Percentiles rank a stretch among this genome's conserved stretches.
Conservation (phyloP, 2,797 vertebrate genomes). For the Trematomus bernacchii region DNA sequence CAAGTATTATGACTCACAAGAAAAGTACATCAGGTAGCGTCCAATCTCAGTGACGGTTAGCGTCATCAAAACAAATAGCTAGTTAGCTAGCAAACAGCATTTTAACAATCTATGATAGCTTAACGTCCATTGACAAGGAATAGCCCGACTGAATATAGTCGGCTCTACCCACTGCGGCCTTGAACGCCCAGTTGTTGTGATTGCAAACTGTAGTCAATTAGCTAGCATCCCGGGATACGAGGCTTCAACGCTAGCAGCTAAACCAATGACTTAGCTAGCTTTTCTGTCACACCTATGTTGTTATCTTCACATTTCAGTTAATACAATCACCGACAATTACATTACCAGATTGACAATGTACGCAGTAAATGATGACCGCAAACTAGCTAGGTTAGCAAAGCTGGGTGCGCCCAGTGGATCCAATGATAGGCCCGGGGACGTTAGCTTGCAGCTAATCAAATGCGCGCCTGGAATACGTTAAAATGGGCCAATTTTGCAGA, state of each 20-base stretch:
- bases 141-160: not conserved
- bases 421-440: slow-evolving; percentile 48
- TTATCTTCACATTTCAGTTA: not conserved
- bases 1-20: not conserved
- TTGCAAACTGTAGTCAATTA: not conserved
- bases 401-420: slow-evolving; percentile 64
- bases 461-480: not conserved
- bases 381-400: not conserved
- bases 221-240: slow-evolving; percentile 16
- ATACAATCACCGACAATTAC: fast-evolving
- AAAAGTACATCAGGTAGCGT: too few relatives aligned
- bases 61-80: not conserved
- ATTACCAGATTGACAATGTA: fast-evolving
- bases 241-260: slow-evolving; percentile 23
- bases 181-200: slow-evolving; percentile 20
- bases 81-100: not conserved
- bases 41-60: too few relatives aligned
- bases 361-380: not conserved
- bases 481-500: fast-evolving
- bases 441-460: slow-evolving; percentile 38
- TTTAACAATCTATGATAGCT: too few relatives aligned
- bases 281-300: too few relatives aligned
- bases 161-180: slow-evolving; percentile 13
- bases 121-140: fast-evolving
- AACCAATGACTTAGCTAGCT: not conserved